A percentile compares a stretch with the other conserved stretches of the same genome.
phyloP scores from a whole-genome alignment of 1,140 invertebrate species.

The Thaumatotibia leucotreta region DNA sequence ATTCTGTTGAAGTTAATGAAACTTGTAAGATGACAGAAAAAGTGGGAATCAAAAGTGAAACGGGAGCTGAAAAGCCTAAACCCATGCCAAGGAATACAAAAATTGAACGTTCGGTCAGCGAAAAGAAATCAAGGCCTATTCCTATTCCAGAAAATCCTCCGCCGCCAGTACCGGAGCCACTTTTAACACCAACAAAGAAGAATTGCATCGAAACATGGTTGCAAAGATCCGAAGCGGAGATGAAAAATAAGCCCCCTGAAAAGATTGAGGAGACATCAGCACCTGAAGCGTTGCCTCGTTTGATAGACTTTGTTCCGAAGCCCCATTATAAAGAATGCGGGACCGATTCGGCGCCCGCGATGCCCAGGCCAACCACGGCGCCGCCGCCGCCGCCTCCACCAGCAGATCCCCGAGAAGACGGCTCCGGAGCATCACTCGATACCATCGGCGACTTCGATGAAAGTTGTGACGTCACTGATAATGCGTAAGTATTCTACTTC shows the following conservation, averaged over 20 bases:
- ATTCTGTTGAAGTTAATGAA: slow-evolving; percentile 31
- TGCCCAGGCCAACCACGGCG: slow-evolving; percentile 49
- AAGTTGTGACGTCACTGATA: slow-evolving; percentile 62
- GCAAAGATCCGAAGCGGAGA: slow-evolving; percentile 68
- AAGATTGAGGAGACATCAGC: slow-evolving; percentile 47
- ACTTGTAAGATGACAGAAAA: slow-evolving; percentile 24
- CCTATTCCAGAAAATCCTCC: slow-evolving; percentile 45
- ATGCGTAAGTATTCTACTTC: slow-evolving; percentile 46
- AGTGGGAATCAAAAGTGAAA: slow-evolving; percentile 31
- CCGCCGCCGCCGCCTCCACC: slow-evolving; percentile 51
- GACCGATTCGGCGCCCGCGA: slow-evolving; percentile 34
- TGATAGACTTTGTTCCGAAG: slow-evolving; percentile 84
- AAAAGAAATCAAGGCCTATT: slow-evolving; percentile 54
- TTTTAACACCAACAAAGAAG: slow-evolving; percentile 72
- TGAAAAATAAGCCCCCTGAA: slow-evolving; percentile 55
- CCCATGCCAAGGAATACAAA: slow-evolving; percentile 70
- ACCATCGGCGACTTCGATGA: slow-evolving; percentile 83
- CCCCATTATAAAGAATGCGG: slow-evolving; percentile 62
- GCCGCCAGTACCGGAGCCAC: slow-evolving; percentile 46
- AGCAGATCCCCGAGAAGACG: slow-evolving; percentile 64
- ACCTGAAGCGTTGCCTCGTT: slow-evolving; percentile 77
- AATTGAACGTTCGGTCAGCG: slow-evolving; percentile 56
- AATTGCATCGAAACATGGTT: slow-evolving; percentile 75
- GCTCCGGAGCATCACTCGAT: slow-evolving; percentile 74
- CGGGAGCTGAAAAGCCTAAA: slow-evolving; percentile 50